Base-by-base conservation (phyloP, 2,888 invertebrate species). In the Megastigmus dorsalis region DNA sequence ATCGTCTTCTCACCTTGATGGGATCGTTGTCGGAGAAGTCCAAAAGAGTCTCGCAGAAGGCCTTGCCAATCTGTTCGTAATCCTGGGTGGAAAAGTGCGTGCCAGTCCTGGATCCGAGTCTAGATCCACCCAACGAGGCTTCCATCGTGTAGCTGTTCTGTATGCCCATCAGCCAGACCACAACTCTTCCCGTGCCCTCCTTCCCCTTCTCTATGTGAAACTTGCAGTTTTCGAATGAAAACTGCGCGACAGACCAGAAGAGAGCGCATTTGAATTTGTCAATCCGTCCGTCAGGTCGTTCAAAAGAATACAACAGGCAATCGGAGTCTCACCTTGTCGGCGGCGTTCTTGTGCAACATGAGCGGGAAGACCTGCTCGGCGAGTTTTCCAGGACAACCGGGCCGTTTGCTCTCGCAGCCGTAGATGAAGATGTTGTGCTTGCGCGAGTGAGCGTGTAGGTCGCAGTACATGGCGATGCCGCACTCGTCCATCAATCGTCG, bases 381-480 rank as follows among this genome's bases (percentile, higher is more conserved):
- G 63, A 98, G 90, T 83, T 93, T 92, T 85, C 93, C 93, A 60
- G 95, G 95, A 15, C 93, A 91, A 80, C 93, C 93, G 4, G 84
- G 81, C 83, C 95, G 91, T 82, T 94, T 91, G 88, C 93, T 95
- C 90, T 96, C 96, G 89, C 98, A 98, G 80, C 98, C 98, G 86
- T 97, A 99, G 84, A 98, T 93, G 88, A 99, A 99, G 83, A 97
- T 94, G 88, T 98, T 98, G 89, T 97, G 96, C 87, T 94, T 95
- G 78, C 97, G 91, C 26, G 98, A 98, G 89, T 99, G 98, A 38
- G 97, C 97, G 88, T 97, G 97, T 82, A 97, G 91, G 89, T 97
- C 97, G 87, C 97, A 95, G 87, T 95, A 97, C 91, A 97, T 93
- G 59, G 95, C 94, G 67, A 97, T 94, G 28, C 95, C 95, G 87